Conservation (phyloP, 2,888 invertebrate genomes). For the Volucella zonaria region DNA sequence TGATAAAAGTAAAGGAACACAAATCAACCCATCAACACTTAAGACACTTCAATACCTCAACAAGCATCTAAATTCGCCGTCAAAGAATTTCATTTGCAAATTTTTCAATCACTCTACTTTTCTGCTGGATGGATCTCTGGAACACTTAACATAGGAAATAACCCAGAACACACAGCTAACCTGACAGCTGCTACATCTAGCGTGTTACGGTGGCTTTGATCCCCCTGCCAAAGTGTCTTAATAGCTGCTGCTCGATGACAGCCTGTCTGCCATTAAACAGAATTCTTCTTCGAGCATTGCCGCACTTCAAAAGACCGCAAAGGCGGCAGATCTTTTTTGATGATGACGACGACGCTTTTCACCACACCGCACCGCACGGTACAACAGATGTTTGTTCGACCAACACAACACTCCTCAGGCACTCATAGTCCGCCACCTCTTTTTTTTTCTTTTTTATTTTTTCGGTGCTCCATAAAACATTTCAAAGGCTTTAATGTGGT, state of each 20-base stretch:
- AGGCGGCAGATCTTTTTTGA: slow-evolving; percentile 59
- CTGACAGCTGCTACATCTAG: slow-evolving; percentile 71
- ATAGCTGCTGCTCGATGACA: slow-evolving; percentile 71
- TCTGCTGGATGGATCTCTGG: slow-evolving; percentile 56
- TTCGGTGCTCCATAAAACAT: slow-evolving; percentile 17
- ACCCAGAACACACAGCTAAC: slow-evolving; percentile 59
- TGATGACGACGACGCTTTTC: slow-evolving; percentile 41
- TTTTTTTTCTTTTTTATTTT: background rate
- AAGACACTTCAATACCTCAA: slow-evolving; percentile 56
- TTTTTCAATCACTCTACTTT: slow-evolving; percentile 53
- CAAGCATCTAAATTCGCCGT: slow-evolving; percentile 60
- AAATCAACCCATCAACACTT: slow-evolving; percentile 44
- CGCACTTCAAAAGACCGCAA: slow-evolving; percentile 67
- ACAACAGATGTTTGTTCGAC: slow-evolving; percentile 66
- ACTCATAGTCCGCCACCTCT: slow-evolving; percentile 21
- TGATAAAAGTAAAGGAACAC: slow-evolving; percentile 16
- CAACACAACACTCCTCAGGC: slow-evolving; percentile 37
- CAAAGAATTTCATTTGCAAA: slow-evolving; percentile 68
- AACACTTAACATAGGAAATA: slow-evolving; percentile 71
- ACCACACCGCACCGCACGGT: background rate
- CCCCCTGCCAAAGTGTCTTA: slow-evolving; percentile 73
- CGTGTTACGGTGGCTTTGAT: slow-evolving; percentile 71
- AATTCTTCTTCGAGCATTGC: slow-evolving; percentile 60
- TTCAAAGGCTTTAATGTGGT: slow-evolving; percentile 47
- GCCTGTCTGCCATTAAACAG: slow-evolving; percentile 70